Evolutionary conservation across 2,888 invertebrate species (phyloP).

Genomic region (Portevinia maculata): DNA sequence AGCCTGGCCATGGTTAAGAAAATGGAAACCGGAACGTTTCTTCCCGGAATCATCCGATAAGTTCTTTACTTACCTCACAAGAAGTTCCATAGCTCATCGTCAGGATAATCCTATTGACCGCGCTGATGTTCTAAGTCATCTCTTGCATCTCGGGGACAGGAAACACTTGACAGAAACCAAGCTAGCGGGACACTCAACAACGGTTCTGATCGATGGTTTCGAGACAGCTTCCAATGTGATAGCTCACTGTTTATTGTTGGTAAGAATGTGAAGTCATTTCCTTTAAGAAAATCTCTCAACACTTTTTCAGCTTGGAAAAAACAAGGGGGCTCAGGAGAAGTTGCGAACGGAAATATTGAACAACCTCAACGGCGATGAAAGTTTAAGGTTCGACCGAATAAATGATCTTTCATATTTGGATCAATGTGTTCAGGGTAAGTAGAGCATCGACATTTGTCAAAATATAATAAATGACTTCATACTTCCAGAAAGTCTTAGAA

Average conservation of each 20-base stretch:
- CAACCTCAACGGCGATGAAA: conserved; percentile 45
- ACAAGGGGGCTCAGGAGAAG: conserved; percentile 76
- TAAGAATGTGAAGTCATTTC: conserved; percentile 51
- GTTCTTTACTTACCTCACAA: conserved; percentile 68
- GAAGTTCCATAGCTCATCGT: conserved; percentile 72
- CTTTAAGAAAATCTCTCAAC: neutral
- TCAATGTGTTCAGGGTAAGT: conserved; percentile 77
- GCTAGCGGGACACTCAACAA: conserved; percentile 78
- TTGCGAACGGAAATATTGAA: conserved; percentile 76
- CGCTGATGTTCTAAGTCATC: conserved; percentile 77
- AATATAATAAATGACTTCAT: neutral
- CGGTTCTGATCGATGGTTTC: conserved; percentile 78
- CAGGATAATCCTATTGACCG: conserved; percentile 57
- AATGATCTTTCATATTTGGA: conserved; percentile 78
- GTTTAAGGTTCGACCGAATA: conserved; percentile 75
- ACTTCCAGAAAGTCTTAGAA: conserved; percentile 76
- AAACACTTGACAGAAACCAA: conserved; percentile 76
- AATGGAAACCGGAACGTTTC: conserved; percentile 72
- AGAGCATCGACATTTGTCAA: neutral
- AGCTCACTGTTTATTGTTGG: conserved; percentile 77
- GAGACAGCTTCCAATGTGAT: conserved; percentile 78
- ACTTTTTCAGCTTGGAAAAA: conserved; percentile 75
- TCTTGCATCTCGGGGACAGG: conserved; percentile 76
- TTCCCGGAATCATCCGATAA: conserved; percentile 60
- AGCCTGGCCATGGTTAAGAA: conserved; percentile 76